Conservation (phyloP, 2,797 vertebrate species). For the Synaphobranchus kaupii region DNA sequence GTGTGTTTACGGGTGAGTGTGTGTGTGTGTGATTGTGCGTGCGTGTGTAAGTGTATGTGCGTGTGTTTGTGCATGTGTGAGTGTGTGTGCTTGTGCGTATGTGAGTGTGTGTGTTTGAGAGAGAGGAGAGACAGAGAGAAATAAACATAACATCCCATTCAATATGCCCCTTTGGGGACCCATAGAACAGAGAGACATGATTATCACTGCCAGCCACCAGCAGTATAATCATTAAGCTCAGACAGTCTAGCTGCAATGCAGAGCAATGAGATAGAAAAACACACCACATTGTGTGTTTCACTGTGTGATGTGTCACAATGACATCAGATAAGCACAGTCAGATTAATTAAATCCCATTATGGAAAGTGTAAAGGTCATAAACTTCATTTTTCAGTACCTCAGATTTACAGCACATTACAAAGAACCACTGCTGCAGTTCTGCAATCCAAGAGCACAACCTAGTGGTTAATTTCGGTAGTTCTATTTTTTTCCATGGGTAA, state of each 20-base stretch:
- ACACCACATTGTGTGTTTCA: not conserved
- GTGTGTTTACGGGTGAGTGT: not conserved
- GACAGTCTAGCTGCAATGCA: not conserved
- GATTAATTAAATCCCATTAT: not conserved
- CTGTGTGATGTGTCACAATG: not conserved
- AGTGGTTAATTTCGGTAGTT: slow-evolving; percentile 23
- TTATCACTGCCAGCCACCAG: not conserved
- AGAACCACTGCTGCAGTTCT: not conserved
- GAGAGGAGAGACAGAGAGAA: not conserved
- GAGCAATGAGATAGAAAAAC: not conserved
- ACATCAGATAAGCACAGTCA: not conserved
- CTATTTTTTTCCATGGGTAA: not conserved
- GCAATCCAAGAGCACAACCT: slow-evolving; percentile 18
- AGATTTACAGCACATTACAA: not conserved
- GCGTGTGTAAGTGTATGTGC: not conserved
- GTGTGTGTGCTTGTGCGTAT: not conserved
- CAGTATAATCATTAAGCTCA: not conserved
- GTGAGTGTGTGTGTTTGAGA: not conserved
- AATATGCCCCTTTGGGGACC: not conserved
- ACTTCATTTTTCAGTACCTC: not conserved
- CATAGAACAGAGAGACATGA: not conserved
- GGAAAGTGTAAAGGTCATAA: not conserved
- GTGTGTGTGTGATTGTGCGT: not conserved
- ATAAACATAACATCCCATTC: not conserved
- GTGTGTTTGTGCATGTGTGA: not conserved